These are phyloP conservation scores for Neodiprion lecontei DNA, from an alignment of 1,140 invertebrate genomes.

Conservation along the genomic window DNA sequence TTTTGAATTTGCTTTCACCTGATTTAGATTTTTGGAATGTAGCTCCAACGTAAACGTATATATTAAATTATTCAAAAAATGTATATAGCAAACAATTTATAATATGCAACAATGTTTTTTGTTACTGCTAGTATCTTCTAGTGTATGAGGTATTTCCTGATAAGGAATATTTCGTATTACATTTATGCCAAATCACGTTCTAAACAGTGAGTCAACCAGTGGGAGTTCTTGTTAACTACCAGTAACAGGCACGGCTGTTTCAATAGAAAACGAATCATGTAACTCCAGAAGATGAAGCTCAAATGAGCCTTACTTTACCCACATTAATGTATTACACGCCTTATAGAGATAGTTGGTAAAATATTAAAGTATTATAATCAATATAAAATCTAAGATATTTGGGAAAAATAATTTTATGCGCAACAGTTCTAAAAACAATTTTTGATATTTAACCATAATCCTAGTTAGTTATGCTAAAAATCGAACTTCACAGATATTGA, in stretches of 20 bases:
- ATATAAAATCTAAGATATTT: conserved; percentile 41
- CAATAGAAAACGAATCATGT: background rate
- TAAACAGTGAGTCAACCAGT: too few relatives aligned
- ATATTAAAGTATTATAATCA: conserved; percentile 40
- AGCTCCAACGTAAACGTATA: too few relatives aligned
- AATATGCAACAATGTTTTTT: too few relatives aligned
- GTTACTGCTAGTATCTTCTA: too few relatives aligned
- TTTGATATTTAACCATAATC: background rate
- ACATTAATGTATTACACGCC: conserved; percentile 47
- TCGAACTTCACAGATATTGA: background rate
- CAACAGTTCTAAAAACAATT: conserved; percentile 7
- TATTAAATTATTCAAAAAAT: too few relatives aligned
- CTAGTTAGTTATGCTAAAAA: background rate
- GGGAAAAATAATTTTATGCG: conserved; percentile 21
- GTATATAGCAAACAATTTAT: too few relatives aligned
- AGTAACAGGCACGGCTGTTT: background rate
- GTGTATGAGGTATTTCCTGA: too few relatives aligned
- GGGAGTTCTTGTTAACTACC: too few relatives aligned
- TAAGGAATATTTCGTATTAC: too few relatives aligned
- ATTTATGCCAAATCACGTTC: too few relatives aligned
- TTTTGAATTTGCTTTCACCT: too few relatives aligned
- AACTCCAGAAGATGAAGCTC: background rate
- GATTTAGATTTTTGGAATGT: too few relatives aligned
- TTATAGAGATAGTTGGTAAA: conserved; percentile 49
- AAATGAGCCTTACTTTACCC: conserved; percentile 36